Conservation (phyloP, 2,888 invertebrate genomes). For the Sarcophaga caerulescens region DNA sequence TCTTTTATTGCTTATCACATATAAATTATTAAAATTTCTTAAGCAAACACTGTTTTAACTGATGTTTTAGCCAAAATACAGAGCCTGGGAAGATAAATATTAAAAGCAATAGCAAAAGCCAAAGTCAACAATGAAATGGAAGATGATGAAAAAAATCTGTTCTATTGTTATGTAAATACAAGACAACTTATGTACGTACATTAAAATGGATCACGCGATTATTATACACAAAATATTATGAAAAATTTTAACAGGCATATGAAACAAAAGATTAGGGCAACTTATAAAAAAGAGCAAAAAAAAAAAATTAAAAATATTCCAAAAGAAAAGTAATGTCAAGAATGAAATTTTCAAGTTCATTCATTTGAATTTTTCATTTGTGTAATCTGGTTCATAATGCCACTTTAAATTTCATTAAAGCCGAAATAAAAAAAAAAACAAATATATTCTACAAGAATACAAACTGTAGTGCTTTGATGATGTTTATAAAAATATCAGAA, state of each 20-base stretch:
- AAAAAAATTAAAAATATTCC: neutral
- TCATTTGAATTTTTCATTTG: neutral
- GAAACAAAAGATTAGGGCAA: neutral
- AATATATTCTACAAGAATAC: too few relatives aligned
- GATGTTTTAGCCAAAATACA: conserved; percentile 7
- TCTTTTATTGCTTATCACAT: conserved; percentile 3
- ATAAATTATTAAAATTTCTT: conserved; percentile 51
- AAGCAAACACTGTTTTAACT: conserved; percentile 27
- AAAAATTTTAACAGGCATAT: neutral
- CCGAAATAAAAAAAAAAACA: too few relatives aligned
- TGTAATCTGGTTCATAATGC: too few relatives aligned
- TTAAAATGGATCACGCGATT: neutral
- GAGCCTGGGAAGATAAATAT: too few relatives aligned
- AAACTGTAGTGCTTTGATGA: too few relatives aligned
- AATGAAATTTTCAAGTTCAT: neutral
- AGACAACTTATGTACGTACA: neutral
- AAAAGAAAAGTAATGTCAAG: neutral
- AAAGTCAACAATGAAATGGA: conserved; percentile 33
- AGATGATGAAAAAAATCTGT: conserved; percentile 19
- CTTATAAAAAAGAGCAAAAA: too few relatives aligned
- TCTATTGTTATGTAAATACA: conserved; percentile 20
- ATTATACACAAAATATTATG: neutral
- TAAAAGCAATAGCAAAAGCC: conserved; percentile 15
- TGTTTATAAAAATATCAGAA: too few relatives aligned
- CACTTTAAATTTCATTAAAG: too few relatives aligned